Evolutionary conservation across 1,140 invertebrate genomes (phyloP).

Genomic region (Theocolax elegans): DNA sequence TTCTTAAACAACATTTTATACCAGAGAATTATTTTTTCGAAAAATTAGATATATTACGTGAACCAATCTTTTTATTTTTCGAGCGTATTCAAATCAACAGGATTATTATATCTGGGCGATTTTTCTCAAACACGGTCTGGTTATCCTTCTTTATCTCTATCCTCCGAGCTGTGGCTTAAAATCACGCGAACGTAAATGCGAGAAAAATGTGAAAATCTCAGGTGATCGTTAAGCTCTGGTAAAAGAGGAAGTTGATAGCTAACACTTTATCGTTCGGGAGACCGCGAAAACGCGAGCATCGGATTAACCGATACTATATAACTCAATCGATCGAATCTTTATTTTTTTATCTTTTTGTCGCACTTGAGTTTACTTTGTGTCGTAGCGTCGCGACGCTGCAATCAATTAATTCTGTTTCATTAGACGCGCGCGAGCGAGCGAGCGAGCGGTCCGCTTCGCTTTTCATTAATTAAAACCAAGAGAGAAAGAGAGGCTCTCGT

Average conservation of each 20-base stretch:
- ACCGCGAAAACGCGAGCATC: background rate
- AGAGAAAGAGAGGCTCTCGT: background rate
- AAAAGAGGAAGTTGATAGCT: background rate
- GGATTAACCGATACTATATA: background rate
- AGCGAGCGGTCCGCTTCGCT: background rate
- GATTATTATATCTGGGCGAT: too few species aligned
- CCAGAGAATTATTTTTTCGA: too few species aligned
- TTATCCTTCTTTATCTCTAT: too few species aligned
- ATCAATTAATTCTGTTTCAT: conserved; percentile 30
- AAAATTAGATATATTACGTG: too few species aligned
- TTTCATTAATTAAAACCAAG: conserved; percentile 20
- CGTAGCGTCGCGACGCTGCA: background rate
- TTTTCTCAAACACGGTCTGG: too few species aligned
- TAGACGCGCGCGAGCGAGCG: conserved; percentile 17
- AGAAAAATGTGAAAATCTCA: conserved; percentile 12
- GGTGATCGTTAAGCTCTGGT: conserved; percentile 9
- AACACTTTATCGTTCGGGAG: background rate
- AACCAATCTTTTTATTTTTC: too few species aligned
- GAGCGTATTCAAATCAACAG: too few species aligned
- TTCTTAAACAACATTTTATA: too few species aligned
- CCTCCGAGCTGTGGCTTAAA: too few species aligned
- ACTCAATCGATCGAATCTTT: conserved; percentile 18
- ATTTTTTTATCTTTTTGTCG: background rate
- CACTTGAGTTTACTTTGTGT: background rate
- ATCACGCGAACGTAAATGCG: too few species aligned